Conservation (phyloP, 2,113 vertebrate species). For the Cyanoramphus novaezelandiae region DNA sequence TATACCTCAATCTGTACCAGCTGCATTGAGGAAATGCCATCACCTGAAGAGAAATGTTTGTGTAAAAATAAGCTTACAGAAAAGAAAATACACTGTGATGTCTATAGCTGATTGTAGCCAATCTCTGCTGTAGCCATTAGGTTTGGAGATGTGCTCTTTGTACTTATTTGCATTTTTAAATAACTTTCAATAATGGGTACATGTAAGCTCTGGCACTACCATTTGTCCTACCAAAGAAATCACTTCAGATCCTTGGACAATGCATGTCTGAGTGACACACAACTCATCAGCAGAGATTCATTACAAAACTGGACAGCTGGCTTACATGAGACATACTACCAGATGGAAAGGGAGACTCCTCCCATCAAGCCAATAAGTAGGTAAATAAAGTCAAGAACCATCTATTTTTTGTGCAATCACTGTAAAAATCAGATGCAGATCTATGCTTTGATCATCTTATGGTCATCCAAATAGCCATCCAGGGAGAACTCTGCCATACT, state of each 20-base stretch:
- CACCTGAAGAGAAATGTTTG: neutral
- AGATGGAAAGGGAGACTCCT: neutral
- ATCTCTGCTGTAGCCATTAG: neutral
- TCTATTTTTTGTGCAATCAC: neutral
- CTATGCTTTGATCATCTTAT: neutral
- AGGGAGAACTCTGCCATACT: neutral
- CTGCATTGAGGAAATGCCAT: neutral
- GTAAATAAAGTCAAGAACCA: neutral
- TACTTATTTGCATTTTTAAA: neutral
- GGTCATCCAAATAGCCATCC: neutral
- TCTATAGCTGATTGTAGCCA: neutral
- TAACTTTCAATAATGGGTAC: neutral
- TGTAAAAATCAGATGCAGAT: neutral
- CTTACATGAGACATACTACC: neutral
- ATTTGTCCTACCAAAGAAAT: neutral
- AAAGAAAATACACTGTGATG: neutral
- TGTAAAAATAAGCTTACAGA: neutral
- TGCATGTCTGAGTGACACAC: neutral
- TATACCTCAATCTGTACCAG: neutral
- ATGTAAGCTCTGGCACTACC: neutral
- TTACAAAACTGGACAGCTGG: neutral
- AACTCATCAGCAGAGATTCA: neutral
- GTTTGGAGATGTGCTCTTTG: neutral
- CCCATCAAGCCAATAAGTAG: neutral
- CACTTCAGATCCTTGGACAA: neutral